Base-by-base conservation (phyloP, 2,797 vertebrate genomes). In the Podargus strigoides region DNA sequence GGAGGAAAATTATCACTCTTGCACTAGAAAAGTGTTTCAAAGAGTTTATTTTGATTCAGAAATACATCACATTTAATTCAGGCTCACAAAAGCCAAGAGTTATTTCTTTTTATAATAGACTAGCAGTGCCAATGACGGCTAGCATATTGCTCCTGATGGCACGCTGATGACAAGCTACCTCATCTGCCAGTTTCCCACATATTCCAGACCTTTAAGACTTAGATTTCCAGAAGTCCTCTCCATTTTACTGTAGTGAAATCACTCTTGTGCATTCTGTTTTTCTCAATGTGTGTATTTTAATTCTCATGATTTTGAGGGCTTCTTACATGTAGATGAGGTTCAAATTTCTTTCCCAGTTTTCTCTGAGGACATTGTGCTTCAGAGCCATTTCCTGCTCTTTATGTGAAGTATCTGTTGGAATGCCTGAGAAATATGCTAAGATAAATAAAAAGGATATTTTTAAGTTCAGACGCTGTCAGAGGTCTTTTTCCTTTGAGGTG, bases 141-240 rank as follows among this genome's bases (percentile, higher is more conserved):
- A 47, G 23, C 7, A 32, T 83, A 50, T 17, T 47, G 26, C 21
- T 85, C 68, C 9, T 86, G 67, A 26, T n/a, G 52, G 47, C 67
- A 87, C 36, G 26, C 50, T 72, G 34, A 75, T 84, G 62, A 72
- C 23, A 70, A 74, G 23, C 34, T 83, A 52, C 55, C 49, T 77
- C 63, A 90, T 79, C 76, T 63, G 34, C 27, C 74, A 63, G 12
- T 52, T 94, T 86, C 77, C 56, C 28, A 56, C 39, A 56, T 91
- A 44, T 96, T 96, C 76, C 82, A 94, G 82, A 93, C 59, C 49
- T 96, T 93, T 90, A 69, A 91, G 67, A 83, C 46, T 62, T 83
- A 72, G 36, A 76, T 79, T 46, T 39, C 72, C 85, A 88, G 74
- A 96, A 91, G 67, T 87, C 55, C 18, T 93, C 58, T 89, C 68